Evolutionary conservation across 2,888 invertebrate genomes (phyloP).

Genomic region (Drosophila rubida): DNA sequence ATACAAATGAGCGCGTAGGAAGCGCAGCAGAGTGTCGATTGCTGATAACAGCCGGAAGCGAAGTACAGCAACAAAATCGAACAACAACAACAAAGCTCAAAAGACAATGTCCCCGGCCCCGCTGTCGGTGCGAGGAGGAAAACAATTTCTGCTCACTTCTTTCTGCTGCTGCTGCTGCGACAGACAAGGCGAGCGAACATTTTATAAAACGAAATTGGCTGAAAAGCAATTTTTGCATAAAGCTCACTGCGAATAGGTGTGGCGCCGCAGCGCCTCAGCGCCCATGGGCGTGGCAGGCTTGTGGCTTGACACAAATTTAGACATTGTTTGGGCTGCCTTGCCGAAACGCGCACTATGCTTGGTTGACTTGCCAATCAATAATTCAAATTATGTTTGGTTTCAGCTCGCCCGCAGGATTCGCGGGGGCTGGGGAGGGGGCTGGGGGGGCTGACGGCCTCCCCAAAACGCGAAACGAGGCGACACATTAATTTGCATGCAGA

Average conservation of each 20-base stretch:
- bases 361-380: conserved; percentile 69
- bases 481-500: conserved; percentile 50
- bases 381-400: conserved; percentile 73
- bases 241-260: conserved; percentile 58
- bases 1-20: conserved; percentile 62
- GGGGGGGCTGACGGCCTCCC: not conserved
- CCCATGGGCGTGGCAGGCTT: conserved; percentile 48
- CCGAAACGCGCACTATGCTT: conserved; percentile 54
- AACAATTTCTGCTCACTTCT: not conserved
- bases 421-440: not conserved
- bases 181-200: conserved; percentile 58
- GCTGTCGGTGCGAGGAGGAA: not conserved
- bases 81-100: conserved; percentile 47
- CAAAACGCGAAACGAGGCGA: conserved; percentile 8
- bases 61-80: conserved; percentile 39
- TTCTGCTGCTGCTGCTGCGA: conserved; percentile 30
- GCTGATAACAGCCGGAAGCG: conserved; percentile 78
- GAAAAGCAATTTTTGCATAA: conserved; percentile 67
- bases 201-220: conserved; percentile 70
- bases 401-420: conserved; percentile 7
- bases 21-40: conserved; percentile 70
- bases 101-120: conserved; percentile 55
- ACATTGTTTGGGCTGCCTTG: conserved; percentile 51
- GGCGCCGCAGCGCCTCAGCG: conserved; percentile 21
- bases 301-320: conserved; percentile 69